These are phyloP conservation scores for Heteronetta atricapilla DNA, from an alignment of 2,113 vertebrate genomes.

Conservation along the genomic window DNA sequence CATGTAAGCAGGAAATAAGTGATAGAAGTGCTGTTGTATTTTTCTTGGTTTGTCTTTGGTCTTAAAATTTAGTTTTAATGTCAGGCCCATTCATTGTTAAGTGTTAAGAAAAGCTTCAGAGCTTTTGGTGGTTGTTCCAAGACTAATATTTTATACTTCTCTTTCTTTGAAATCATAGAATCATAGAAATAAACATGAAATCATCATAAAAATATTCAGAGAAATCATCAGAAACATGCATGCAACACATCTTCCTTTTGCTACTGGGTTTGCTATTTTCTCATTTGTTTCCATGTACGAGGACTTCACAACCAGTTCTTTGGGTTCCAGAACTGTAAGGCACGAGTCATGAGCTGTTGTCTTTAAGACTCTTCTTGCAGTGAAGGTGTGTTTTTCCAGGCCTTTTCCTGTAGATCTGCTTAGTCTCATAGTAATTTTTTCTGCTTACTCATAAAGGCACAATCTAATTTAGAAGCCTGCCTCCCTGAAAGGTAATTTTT, in stretches of 20 bases:
- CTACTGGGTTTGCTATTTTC: background rate
- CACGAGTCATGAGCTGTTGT: background rate
- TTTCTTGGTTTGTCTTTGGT: background rate
- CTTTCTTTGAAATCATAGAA: background rate
- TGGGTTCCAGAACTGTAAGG: background rate
- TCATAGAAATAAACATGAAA: no score
- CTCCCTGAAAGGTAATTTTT: constrained; percentile 11
- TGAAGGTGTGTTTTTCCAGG: constrained; percentile 59
- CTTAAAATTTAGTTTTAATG: background rate
- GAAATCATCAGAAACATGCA: background rate
- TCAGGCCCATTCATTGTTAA: background rate
- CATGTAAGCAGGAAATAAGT: accelerated
- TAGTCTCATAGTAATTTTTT: constrained; percentile 47
- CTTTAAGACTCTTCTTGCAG: constrained; percentile 55
- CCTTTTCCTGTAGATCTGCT: constrained; percentile 1
- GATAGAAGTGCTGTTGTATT: background rate
- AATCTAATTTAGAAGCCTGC: constrained; percentile 52
- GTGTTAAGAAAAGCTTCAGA: background rate
- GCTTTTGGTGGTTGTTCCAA: background rate
- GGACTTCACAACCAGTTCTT: background rate
- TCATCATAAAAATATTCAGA: no score
- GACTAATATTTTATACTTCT: background rate
- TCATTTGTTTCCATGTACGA: background rate
- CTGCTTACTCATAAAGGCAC: constrained; percentile 47
- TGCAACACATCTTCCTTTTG: background rate